These are phyloP conservation scores for Coracias cyanogaster DNA, from an alignment of 2,797 vertebrate species.

Conservation along the genomic window DNA sequence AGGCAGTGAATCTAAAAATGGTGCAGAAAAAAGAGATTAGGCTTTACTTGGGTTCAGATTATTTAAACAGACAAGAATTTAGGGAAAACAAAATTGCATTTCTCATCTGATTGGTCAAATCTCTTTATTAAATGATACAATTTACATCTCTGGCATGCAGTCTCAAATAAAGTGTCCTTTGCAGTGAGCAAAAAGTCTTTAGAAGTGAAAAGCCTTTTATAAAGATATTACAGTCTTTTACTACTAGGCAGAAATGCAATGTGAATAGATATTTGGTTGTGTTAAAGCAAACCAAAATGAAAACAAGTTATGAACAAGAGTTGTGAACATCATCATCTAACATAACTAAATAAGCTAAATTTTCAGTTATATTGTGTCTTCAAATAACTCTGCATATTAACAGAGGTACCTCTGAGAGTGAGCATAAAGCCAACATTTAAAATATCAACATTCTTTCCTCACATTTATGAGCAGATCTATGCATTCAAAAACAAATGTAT, in stretches of 20 bases:
- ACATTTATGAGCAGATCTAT: conserved; percentile 9
- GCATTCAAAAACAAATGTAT: conserved; percentile 39
- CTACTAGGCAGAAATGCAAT: conserved; percentile 46
- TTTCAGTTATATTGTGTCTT: not conserved
- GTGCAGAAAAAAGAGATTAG: conserved; percentile 51
- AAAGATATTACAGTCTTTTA: conserved; percentile 43
- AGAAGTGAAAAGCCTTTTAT: conserved; percentile 53
- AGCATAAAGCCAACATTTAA: not conserved
- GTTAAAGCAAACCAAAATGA: conserved; percentile 51
- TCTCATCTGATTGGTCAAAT: conserved; percentile 66
- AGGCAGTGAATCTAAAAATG: conserved; percentile 61
- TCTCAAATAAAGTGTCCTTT: conserved; percentile 62
- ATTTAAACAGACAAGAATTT: conserved; percentile 63
- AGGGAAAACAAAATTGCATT: conserved; percentile 63
- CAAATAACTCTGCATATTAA: not conserved
- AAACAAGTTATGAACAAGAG: conserved; percentile 30
- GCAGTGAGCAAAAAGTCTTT: conserved; percentile 60
- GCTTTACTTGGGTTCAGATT: conserved; percentile 52
- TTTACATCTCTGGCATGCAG: conserved; percentile 62
- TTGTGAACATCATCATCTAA: conserved; percentile 18
- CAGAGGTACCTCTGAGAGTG: not conserved
- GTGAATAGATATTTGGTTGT: conserved; percentile 31
- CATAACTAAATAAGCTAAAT: not conserved
- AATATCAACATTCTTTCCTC: not conserved
- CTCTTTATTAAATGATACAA: conserved; percentile 76